Conservation (phyloP, 2,888 invertebrate genomes). For the Dichetophora obliterata region DNA sequence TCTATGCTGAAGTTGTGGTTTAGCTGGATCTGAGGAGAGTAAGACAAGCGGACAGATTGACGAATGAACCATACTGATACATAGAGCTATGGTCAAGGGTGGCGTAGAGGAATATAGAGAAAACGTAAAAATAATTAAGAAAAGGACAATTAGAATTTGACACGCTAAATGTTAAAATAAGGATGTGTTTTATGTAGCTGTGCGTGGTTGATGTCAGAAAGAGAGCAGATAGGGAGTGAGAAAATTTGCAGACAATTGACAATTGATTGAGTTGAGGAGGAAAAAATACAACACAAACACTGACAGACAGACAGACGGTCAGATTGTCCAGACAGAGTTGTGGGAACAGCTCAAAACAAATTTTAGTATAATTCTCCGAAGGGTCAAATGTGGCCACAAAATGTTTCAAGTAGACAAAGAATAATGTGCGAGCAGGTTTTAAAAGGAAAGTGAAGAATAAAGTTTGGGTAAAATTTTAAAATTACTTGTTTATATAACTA, state of each 20-base stretch:
- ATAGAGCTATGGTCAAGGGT: background rate
- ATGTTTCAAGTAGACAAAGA: too few species aligned
- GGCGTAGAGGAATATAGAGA: conserved; percentile 21
- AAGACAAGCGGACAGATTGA: background rate
- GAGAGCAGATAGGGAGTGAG: conserved; percentile 35
- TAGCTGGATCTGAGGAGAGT: background rate
- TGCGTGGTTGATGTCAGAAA: background rate
- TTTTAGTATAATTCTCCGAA: too few species aligned
- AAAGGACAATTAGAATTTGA: conserved; percentile 55
- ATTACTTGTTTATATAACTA: background rate
- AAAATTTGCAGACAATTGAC: conserved; percentile 45
- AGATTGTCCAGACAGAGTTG: background rate
- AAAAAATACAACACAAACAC: background rate
- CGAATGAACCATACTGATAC: background rate
- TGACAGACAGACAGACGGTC: background rate
- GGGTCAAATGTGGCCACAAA: background rate
- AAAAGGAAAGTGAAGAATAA: background rate
- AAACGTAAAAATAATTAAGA: conserved; percentile 43
- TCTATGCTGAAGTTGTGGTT: background rate
- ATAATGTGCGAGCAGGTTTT: too few species aligned
- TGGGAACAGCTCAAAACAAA: background rate
- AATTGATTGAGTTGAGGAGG: conserved; percentile 51
- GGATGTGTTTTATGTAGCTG: background rate
- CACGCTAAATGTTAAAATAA: conserved; percentile 49
- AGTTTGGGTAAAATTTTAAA: background rate